Conservation (phyloP, 2,888 invertebrate species). For the Lacanobia wlatinum region DNA sequence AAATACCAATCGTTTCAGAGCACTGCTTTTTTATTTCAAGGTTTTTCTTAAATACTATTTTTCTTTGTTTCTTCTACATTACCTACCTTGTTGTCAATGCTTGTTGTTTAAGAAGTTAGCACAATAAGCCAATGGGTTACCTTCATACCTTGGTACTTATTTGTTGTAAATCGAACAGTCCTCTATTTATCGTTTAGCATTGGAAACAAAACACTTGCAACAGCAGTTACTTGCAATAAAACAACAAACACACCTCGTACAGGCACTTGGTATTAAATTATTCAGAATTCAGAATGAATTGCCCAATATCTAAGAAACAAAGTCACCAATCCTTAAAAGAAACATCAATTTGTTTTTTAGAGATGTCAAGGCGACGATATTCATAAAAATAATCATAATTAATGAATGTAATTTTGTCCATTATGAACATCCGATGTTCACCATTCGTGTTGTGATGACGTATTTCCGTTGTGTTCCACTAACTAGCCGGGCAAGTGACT, state of each 20-base stretch:
- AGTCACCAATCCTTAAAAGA: slow-evolving; percentile 1
- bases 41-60: too few species aligned
- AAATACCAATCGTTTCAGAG: neutral
- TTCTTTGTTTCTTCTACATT: too few species aligned
- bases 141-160: too few species aligned
- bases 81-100: too few species aligned
- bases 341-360: slow-evolving; percentile 3
- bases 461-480: slow-evolving; percentile 8
- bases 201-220: too few species aligned
- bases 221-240: too few species aligned
- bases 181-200: too few species aligned
- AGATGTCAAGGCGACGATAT: slow-evolving; percentile 38
- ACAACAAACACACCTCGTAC: neutral
- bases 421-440: neutral
- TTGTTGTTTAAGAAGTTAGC: too few species aligned
- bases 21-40: neutral
- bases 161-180: too few species aligned
- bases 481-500: slow-evolving; percentile 13
- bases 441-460: slow-evolving; percentile 12
- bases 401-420: slow-evolving; percentile 10
- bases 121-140: too few species aligned
- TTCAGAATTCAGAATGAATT: neutral
- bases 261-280: slow-evolving; percentile 9
- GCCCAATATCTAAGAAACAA: neutral
- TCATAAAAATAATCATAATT: slow-evolving; percentile 27